A percentile compares a stretch with the other conserved stretches of the same genome.
Conservation (phyloP, 2,113 vertebrate genomes). For the Hippopotamus amphibius region DNA sequence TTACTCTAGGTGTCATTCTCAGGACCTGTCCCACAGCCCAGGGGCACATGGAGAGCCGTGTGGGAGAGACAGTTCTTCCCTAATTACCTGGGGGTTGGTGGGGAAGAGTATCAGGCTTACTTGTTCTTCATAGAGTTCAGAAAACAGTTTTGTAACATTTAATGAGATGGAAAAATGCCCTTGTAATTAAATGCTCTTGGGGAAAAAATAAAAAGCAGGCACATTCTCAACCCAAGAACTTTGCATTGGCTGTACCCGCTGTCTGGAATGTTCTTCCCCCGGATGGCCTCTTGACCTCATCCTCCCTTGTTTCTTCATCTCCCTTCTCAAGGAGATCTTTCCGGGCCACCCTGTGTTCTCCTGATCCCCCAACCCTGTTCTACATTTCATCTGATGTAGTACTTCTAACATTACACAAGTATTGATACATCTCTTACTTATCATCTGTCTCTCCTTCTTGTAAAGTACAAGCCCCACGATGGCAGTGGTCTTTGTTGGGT, state of each 20-base stretch:
- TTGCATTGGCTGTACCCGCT: neutral
- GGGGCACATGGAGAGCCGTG: fast-evolving
- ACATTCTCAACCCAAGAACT: neutral
- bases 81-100: neutral
- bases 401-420: neutral
- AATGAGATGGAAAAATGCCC: neutral
- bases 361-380: neutral
- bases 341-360: neutral
- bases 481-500: neutral
- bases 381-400: neutral
- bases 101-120: neutral
- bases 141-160: neutral
- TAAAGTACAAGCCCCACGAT: neutral
- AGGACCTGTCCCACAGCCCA: neutral
- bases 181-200: neutral
- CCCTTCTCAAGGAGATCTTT: neutral
- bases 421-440: neutral
- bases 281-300: neutral
- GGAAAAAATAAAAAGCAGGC: neutral
- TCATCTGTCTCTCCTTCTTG: neutral
- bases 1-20: neutral
- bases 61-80: neutral
- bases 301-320: neutral
- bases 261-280: neutral
- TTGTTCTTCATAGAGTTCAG: neutral